Evolutionary conservation across 2,888 invertebrate genomes (phyloP).

Genomic region (Drosophila algonquin): DNA sequence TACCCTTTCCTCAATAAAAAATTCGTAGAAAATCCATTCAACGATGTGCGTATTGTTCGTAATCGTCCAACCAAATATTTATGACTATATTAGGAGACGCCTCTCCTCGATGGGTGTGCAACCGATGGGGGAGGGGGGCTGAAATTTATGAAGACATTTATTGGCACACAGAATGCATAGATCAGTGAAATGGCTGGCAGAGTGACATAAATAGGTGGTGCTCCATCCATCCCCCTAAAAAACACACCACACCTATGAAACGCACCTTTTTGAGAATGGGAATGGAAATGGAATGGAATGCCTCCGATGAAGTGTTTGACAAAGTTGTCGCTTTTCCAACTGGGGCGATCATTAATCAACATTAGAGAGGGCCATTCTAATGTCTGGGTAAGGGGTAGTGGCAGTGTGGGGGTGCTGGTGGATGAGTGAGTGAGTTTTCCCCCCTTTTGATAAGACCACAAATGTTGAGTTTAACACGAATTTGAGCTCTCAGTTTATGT

Average conservation of each 20-base stretch:
- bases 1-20: not conserved
- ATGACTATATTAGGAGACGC: slow-evolving; percentile 55
- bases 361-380: slow-evolving; percentile 39
- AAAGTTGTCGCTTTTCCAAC: slow-evolving; percentile 62
- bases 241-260: slow-evolving; percentile 19
- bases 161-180: slow-evolving; percentile 72
- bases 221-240: slow-evolving; percentile 15
- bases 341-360: slow-evolving; percentile 65
- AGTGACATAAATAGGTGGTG: slow-evolving; percentile 65
- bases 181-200: slow-evolving; percentile 66
- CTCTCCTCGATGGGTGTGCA: slow-evolving; percentile 29
- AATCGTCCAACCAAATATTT: slow-evolving; percentile 64
- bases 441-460: slow-evolving; percentile 69
- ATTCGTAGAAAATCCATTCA: slow-evolving; percentile 19
- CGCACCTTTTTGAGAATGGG: not conserved
- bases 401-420: not conserved
- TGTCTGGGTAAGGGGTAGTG: not conserved
- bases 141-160: slow-evolving; percentile 82
- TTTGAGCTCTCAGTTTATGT: slow-evolving; percentile 8
- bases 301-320: slow-evolving; percentile 77
- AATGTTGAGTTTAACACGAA: slow-evolving; percentile 69
- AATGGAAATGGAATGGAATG: slow-evolving; percentile 17
- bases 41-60: slow-evolving; percentile 56
- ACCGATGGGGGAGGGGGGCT: slow-evolving; percentile 61
- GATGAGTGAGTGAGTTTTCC: slow-evolving; percentile 18